These are phyloP conservation scores for Chrysina gloriosa DNA, from an alignment of 2,888 invertebrate genomes.

Conservation along the genomic window DNA sequence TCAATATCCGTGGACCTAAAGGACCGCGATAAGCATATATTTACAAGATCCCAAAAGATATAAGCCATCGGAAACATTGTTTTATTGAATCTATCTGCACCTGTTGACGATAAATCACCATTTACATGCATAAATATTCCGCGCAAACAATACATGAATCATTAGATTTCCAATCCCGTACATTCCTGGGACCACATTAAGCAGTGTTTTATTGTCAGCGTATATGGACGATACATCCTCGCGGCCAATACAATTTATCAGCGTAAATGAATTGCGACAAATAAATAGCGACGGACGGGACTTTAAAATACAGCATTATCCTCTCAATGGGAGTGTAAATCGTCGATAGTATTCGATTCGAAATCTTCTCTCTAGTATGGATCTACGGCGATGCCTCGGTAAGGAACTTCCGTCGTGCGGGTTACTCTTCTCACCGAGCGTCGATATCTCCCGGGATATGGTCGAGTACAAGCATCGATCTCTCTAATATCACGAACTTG, in stretches of 20 bases:
- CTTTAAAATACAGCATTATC: conserved; percentile 39
- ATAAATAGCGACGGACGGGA: conserved; percentile 33
- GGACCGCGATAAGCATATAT: no score
- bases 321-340: conserved; percentile 39
- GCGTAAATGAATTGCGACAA: conserved; percentile 38
- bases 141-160: conserved; percentile 34
- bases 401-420: conserved; percentile 38
- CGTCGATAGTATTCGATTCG: conserved; percentile 30
- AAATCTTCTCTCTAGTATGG: conserved; percentile 7
- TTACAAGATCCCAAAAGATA: neutral
- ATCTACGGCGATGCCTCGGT: conserved; percentile 12
- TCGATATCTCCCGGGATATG: conserved; percentile 51
- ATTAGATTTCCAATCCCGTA: conserved; percentile 39
- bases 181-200: conserved; percentile 34
- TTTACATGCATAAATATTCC: conserved; percentile 35
- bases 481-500: neutral
- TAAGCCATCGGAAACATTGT: conserved; percentile 27
- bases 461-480: neutral
- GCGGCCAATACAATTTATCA: conserved; percentile 34
- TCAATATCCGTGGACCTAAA: no score
- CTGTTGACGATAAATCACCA: conserved; percentile 29
- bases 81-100: conserved; percentile 28
- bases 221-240: conserved; percentile 14
- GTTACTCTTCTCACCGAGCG: conserved; percentile 51
- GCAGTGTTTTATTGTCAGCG: conserved; percentile 22